Percentiles rank a stretch among this genome's conserved stretches.
Conservation (phyloP, 2,113 vertebrate genomes). For the Bombycilla garrulus region DNA sequence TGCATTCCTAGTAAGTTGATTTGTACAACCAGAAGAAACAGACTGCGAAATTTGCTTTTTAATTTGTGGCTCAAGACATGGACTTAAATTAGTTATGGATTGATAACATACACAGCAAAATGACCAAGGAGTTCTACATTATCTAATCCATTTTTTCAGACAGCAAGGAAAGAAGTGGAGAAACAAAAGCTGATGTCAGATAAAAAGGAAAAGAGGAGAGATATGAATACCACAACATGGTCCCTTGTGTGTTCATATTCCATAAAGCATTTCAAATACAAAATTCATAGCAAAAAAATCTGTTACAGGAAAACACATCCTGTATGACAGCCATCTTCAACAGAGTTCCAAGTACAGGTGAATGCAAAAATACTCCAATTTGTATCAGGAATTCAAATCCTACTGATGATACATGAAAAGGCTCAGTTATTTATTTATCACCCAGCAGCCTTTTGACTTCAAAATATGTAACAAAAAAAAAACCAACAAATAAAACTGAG, state of each 20-base stretch:
- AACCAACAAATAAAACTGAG: background rate
- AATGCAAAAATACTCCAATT: background rate
- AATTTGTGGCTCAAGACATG: background rate
- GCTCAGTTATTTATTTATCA: background rate
- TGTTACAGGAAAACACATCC: background rate
- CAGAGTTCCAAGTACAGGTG: background rate
- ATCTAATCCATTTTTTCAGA: background rate
- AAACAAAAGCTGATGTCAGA: background rate
- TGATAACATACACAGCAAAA: background rate
- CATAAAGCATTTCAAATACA: background rate
- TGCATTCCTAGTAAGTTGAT: background rate
- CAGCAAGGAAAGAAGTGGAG: background rate
- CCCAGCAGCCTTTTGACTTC: background rate
- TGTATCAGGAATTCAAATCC: background rate
- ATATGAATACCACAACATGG: background rate
- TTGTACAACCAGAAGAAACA: background rate
- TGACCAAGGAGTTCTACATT: background rate
- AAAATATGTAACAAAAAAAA: background rate
- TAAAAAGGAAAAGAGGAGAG: background rate
- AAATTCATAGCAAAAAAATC: background rate
- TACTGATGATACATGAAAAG: background rate
- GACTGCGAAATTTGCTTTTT: background rate
- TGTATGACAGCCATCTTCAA: background rate
- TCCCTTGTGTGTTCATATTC: background rate
- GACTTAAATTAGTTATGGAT: background rate